Evolutionary conservation across 1,140 invertebrate genomes (phyloP).

Genomic region (silkworm (Bombyx mori)): ASM3026992v2 NC_085110.1:11798501-11799000

Average conservation of each 20-base stretch:
- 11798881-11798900: conserved; percentile 74
- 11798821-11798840: conserved; percentile 60
- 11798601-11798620: no score
- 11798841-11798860: conserved; percentile 53
- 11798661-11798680: no score
- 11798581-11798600: no score
- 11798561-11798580: no score
- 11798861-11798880: conserved; percentile 49
- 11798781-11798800: conserved; percentile 61
- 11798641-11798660: no score
- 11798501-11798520: no score
- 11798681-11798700: no score
- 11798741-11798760: conserved; percentile 44
- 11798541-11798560: no score
- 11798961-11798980: conserved; percentile 52
- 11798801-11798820: conserved; percentile 65
- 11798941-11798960: conserved; percentile 92
- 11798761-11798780: conserved; percentile 50
- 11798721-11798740: not conserved
- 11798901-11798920: conserved; percentile 86
- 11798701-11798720: no score
- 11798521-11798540: no score
- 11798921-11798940: conserved; percentile 96
- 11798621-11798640: no score
- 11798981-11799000: conserved; percentile 15